Conservation (phyloP, 2,888 invertebrate species). For the Lordiphosa fenestrarum region DNA sequence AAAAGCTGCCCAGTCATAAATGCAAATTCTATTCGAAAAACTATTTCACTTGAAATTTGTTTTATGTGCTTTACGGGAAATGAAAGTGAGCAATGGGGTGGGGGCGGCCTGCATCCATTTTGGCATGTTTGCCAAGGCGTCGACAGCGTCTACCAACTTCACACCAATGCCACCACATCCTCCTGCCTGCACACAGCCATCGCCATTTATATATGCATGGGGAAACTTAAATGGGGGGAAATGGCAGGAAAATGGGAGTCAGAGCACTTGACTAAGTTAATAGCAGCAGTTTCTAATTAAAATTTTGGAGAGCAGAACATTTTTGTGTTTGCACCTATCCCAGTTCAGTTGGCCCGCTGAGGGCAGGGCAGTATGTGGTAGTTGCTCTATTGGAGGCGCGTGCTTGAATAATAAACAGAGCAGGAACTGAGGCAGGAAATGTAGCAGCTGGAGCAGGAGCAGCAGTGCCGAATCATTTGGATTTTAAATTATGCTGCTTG, state of each 20-base stretch:
- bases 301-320: conserved; percentile 55
- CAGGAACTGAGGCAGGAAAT: conserved; percentile 24
- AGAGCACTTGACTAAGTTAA: conserved; percentile 61
- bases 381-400: conserved; percentile 46
- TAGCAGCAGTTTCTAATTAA: conserved; percentile 69
- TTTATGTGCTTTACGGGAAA: conserved; percentile 17
- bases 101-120: conserved; percentile 37
- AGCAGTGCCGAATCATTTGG: conserved; percentile 53
- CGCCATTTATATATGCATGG: conserved; percentile 64
- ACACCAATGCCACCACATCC: conserved; percentile 6
- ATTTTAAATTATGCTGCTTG: conserved; percentile 59
- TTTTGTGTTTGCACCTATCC: conserved; percentile 40
- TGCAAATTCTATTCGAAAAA: conserved; percentile 53
- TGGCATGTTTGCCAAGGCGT: conserved; percentile 50
- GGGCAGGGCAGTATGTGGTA: conserved; percentile 6
- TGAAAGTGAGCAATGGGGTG: conserved; percentile 8
- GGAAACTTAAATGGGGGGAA: conserved; percentile 37
- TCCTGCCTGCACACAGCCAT: conserved; percentile 5
- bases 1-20: conserved; percentile 48
- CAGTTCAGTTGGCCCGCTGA: background rate
- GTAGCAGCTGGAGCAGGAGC: background rate
- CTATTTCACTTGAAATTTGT: conserved; percentile 59
- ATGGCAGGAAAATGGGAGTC: conserved; percentile 26
- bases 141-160: conserved; percentile 29
- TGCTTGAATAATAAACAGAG: conserved; percentile 69